Percentiles rank a stretch among this genome's conserved stretches.
Conservation (phyloP, 1,140 invertebrate genomes). For the Zaprionus davidi region DNA sequence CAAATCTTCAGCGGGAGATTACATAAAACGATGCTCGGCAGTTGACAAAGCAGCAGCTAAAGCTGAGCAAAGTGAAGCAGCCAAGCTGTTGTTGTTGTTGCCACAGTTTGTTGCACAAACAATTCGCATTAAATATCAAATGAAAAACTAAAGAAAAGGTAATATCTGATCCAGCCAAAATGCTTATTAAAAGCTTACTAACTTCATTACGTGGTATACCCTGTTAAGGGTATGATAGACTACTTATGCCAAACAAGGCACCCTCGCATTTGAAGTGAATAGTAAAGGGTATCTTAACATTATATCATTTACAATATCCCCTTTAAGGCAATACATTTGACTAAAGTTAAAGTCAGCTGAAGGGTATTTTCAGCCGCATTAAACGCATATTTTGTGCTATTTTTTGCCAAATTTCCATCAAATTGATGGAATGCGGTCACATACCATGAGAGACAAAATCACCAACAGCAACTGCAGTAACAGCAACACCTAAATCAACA, state of each 20-base stretch:
- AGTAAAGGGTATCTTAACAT: too few species aligned
- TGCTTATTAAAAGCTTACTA: neutral
- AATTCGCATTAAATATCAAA: neutral
- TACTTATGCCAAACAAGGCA: neutral
- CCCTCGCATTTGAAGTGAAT: too few species aligned
- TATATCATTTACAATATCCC: neutral
- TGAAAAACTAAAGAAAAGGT: neutral
- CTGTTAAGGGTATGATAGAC: neutral
- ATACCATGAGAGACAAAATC: slow-evolving; percentile 5
- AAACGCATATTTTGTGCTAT: too few species aligned
- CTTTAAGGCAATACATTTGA: too few species aligned
- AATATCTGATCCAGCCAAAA: neutral
- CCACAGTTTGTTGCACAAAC: neutral
- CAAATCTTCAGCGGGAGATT: slow-evolving; percentile 54
- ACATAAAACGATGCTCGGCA: neutral
- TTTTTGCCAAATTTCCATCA: slow-evolving; percentile 4
- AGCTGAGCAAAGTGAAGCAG: neutral
- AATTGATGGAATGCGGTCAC: slow-evolving; percentile 55
- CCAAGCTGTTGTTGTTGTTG: neutral
- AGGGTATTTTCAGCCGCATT: slow-evolving; percentile 7
- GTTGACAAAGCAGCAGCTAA: slow-evolving; percentile 1
- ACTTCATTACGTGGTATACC: neutral
- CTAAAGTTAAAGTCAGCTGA: too few species aligned
- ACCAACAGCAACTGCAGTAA: slow-evolving; percentile 6
- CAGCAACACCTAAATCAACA: too few species aligned